phyloP scores from a whole-genome alignment of 2,797 vertebrate species.

The Sebastes itinus region DNA sequence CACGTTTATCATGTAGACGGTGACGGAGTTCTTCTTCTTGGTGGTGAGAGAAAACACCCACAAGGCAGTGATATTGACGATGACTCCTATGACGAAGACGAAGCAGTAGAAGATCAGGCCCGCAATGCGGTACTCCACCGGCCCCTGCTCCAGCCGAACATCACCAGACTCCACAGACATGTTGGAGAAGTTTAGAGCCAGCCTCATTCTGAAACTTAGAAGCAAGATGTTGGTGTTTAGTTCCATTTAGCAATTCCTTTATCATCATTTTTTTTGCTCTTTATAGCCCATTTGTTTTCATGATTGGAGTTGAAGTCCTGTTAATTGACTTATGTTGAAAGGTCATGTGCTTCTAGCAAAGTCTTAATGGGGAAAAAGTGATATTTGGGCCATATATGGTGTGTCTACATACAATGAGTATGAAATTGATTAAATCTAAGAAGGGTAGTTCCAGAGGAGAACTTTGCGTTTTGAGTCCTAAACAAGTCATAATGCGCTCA shows the following conservation, averaged over 20 bases:
- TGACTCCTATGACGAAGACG: slow-evolving; percentile 86
- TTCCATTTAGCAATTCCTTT: background rate
- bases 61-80: slow-evolving; percentile 91
- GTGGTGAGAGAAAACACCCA: slow-evolving; percentile 98
- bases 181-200: slow-evolving; percentile 63
- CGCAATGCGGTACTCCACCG: slow-evolving; percentile 84
- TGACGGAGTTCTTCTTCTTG: slow-evolving; percentile 94
- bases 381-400: background rate
- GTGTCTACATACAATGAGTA: background rate
- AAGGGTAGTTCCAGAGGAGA: background rate
- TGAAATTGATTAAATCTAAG: background rate
- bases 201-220: slow-evolving; percentile 50
- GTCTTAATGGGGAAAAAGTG: background rate
- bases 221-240: background rate
- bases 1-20: slow-evolving; percentile 96
- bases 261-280: background rate
- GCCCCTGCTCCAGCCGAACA: slow-evolving; percentile 52
- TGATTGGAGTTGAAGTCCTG: background rate
- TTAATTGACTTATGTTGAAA: background rate
- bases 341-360: background rate
- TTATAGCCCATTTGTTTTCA: slow-evolving; percentile 1
- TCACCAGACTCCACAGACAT: slow-evolving; percentile 37
- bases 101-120: slow-evolving; percentile 90
- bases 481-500: too few species aligned
- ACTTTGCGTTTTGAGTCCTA: too few species aligned